phyloP scores from a whole-genome alignment of 2,888 invertebrate genomes.

The Tetranychus piercei region DNA sequence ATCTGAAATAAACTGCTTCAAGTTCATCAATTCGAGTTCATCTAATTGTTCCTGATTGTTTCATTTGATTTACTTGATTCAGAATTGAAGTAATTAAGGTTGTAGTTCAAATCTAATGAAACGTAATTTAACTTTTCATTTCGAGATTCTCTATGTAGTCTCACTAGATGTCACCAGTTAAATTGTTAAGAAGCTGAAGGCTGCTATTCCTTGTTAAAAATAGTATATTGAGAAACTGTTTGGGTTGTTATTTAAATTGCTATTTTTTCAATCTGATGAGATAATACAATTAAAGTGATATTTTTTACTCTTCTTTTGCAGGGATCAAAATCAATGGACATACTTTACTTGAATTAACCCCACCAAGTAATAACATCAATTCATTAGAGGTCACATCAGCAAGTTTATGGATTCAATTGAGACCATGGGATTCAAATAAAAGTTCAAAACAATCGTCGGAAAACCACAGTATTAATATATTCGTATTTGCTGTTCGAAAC shows the following conservation, averaged over 20 bases:
- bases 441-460: conserved; percentile 28
- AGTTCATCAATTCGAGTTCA: background rate
- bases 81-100: background rate
- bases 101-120: background rate
- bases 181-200: too few species aligned
- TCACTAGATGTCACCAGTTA: background rate
- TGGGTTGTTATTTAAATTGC: background rate
- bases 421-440: conserved; percentile 28
- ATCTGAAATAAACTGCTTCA: too few species aligned
- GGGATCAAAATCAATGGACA: conserved; percentile 66
- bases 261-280: background rate
- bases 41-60: background rate
- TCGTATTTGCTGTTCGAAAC: conserved; percentile 46
- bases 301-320: conserved; percentile 33
- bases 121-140: background rate
- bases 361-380: conserved; percentile 42
- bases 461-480: conserved; percentile 43
- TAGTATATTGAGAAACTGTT: too few species aligned
- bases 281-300: too few species aligned
- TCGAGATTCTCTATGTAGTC: background rate
- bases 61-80: background rate
- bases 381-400: conserved; percentile 57
- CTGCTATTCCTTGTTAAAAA: too few species aligned
- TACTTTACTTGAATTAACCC: conserved; percentile 62
- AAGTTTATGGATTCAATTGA: conserved; percentile 51